A percentile compares a stretch with the other conserved stretches of the same genome.
Conservation (phyloP, 1,140 invertebrate genomes). For the Drosophila tristis region DNA sequence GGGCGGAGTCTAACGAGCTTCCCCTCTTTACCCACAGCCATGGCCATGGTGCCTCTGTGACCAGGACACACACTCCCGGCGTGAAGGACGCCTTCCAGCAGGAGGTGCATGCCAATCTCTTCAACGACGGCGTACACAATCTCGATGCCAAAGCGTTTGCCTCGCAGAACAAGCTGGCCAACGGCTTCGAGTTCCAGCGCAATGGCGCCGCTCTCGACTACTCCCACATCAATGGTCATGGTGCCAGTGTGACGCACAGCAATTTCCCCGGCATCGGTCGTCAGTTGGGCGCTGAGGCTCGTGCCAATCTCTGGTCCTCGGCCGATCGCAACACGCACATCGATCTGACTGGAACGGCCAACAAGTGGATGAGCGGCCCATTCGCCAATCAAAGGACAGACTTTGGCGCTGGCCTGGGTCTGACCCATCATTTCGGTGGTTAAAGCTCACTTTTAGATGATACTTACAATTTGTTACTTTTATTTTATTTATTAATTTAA, state of each 20-base stretch:
- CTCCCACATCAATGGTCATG: conserved; percentile 60
- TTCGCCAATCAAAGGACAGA: conserved; percentile 41
- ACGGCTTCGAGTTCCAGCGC: conserved; percentile 67
- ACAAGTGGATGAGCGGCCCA: conserved; percentile 67
- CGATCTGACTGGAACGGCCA: conserved; percentile 54
- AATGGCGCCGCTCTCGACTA: conserved; percentile 67
- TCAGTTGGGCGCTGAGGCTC: conserved; percentile 57
- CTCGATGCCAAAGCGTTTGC: conserved; percentile 70
- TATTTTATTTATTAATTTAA: too few species aligned
- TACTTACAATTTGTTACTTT: too few species aligned
- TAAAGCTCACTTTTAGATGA: too few species aligned
- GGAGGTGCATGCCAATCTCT: conserved; percentile 55
- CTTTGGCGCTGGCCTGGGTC: conserved; percentile 55
- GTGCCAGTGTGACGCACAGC: conserved; percentile 60
- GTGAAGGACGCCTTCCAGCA: conserved; percentile 59
- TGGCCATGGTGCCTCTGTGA: conserved; percentile 53
- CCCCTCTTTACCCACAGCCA: conserved; percentile 33
- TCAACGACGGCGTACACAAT: conserved; percentile 59
- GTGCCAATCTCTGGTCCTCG: conserved; percentile 67
- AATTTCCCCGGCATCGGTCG: conserved; percentile 64
- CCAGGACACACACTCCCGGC: conserved; percentile 57
- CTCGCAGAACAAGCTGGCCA: conserved; percentile 65
- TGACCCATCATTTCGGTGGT: conserved; percentile 32
- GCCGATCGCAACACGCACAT: conserved; percentile 63
- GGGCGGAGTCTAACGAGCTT: background rate